Evolutionary conservation across 2,888 invertebrate genomes (phyloP), one percentile per base, ranked within the genome.

Genomic region (Cheilosia grossa): DNA sequence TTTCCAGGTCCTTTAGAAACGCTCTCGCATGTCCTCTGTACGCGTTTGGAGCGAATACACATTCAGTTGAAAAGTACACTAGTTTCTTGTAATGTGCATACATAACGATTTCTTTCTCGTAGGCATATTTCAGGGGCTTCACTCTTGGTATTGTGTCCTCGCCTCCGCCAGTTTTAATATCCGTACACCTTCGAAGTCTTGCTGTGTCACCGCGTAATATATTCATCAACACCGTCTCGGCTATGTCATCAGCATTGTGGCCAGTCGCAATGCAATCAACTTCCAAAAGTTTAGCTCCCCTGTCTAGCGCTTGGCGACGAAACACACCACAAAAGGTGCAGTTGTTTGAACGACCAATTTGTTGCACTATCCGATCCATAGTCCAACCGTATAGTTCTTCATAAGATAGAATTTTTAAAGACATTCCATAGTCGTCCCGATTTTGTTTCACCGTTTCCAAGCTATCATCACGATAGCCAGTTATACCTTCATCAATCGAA

Each of bases 21-120:
- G 97, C 95, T 88, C 99, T 93, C 0, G 98, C 98, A 91, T 98
- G 96, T 0, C 98, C 98, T 89, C 98, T 94, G 91, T 99, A 99
- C 0, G 99, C 99, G 93, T 99, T 98, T 0, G 99, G 99, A 2
- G 99, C 98, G 93, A 99, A 99, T 59, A 98, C 95, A 93, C 99
- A 99, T 92, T 99, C 99, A 0, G 99, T 99, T 2, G 99, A 99
- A 92, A 99, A 99, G 91, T 99, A 99, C 9, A 99, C 96, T 33
- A 99, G 93, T 89, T 97, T 97, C 91, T 98, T 97, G 91, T 97
- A 99, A 91, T 99, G 97, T 0, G 99, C 99, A 93, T 99, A 99
- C 98, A 99, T 98, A 0, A 99, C 99, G 90, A 99, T 99, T 93
- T 99, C 99, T 90, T 99, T 99, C 91, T 99, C 99, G 91, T 99